Percentiles rank a stretch among this genome's conserved stretches.
phyloP scores from a whole-genome alignment of 2,888 invertebrate genomes.

The Mesorhabditis sp. region DNA sequence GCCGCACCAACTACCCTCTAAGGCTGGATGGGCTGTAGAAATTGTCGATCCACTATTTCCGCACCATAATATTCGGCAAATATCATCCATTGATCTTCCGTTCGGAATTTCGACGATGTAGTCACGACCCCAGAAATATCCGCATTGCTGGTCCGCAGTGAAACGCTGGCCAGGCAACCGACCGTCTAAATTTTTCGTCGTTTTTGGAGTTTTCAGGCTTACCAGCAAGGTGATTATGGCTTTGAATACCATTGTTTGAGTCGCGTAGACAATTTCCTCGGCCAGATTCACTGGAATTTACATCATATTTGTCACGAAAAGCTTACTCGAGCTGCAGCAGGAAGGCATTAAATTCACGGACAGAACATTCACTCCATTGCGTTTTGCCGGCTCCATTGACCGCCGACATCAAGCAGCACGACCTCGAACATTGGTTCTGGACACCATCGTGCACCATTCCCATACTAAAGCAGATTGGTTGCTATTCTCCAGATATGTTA shows the following conservation, averaged over 20 bases:
- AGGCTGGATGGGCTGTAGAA: constrained; percentile 57
- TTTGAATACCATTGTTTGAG: constrained; percentile 37
- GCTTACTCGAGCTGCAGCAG: constrained; percentile 53
- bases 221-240: constrained; percentile 47
- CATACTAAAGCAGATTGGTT: constrained; percentile 40
- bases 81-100: constrained; percentile 51
- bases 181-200: constrained; percentile 19
- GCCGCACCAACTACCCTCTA: constrained; percentile 58
- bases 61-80: constrained; percentile 57
- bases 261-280: constrained; percentile 55
- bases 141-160: constrained; percentile 57
- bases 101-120: constrained; percentile 55
- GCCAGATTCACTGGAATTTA: constrained; percentile 48
- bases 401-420: constrained; percentile 57
- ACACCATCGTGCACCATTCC: constrained; percentile 59
- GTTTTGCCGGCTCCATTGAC: constrained; percentile 59
- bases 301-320: not conserved
- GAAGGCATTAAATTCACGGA: constrained; percentile 56
- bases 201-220: not conserved
- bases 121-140: constrained; percentile 58
- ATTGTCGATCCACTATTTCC: constrained; percentile 58
- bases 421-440: constrained; percentile 54
- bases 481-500: not conserved
- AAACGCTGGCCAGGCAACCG: constrained; percentile 55
- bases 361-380: constrained; percentile 56